Percentiles rank a stretch among this genome's conserved stretches.
Conservation (phyloP, 2,888 invertebrate species). For the Ophion obscuratus region DNA sequence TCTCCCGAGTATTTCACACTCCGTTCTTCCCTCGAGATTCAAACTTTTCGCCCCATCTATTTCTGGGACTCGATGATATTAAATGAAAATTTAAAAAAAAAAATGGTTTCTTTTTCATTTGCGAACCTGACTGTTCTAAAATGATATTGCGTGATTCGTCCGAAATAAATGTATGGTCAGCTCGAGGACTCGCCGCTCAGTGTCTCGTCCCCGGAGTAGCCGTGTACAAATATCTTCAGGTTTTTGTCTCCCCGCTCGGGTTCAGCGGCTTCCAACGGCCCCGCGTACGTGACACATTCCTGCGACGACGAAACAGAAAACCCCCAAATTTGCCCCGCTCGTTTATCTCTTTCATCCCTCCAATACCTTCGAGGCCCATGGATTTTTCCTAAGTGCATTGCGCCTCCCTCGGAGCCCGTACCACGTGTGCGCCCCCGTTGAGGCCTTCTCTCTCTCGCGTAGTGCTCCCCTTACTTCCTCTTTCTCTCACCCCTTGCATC, state of each 20-base stretch:
- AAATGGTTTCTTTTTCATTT: slow-evolving; percentile 22
- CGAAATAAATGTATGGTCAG: slow-evolving; percentile 47
- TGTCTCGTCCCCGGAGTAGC: slow-evolving; percentile 15
- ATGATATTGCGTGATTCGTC: slow-evolving; percentile 33
- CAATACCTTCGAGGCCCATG: slow-evolving; percentile 49
- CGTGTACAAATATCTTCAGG: slow-evolving; percentile 24
- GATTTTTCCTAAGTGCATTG: slow-evolving; percentile 41
- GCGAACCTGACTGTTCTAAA: slow-evolving; percentile 55
- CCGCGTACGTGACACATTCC: slow-evolving; percentile 40
- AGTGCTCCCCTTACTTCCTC: slow-evolving; percentile 1
- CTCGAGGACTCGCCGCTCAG: slow-evolving; percentile 35
- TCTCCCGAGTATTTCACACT: not conserved
- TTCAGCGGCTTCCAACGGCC: slow-evolving; percentile 29
- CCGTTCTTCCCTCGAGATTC: not conserved
- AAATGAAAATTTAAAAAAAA: slow-evolving; percentile 1
- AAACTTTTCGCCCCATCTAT: slow-evolving; percentile 26
- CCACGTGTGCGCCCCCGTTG: not conserved
- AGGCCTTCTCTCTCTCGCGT: not conserved
- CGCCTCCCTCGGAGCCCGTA: not conserved
- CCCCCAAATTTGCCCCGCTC: slow-evolving; percentile 41
- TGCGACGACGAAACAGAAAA: slow-evolving; percentile 61
- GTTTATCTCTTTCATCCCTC: slow-evolving; percentile 11
- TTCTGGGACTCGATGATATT: slow-evolving; percentile 56
- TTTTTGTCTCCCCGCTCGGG: slow-evolving; percentile 15
- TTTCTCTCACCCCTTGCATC: slow-evolving; percentile 1